Conservation (phyloP, 1,140 invertebrate genomes). For the Acromyrmex heyeri region DNA sequence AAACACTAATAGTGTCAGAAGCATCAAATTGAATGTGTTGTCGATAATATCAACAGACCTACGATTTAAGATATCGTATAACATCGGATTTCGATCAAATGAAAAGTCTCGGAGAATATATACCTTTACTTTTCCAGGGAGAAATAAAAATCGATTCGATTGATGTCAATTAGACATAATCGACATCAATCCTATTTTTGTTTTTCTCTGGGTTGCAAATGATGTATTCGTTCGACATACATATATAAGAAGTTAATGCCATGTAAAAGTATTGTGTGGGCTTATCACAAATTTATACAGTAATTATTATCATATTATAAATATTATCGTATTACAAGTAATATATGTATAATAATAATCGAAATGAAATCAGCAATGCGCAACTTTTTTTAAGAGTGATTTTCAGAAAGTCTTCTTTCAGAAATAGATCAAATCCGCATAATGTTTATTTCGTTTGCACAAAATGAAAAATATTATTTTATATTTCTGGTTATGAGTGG, state of each 20-base stretch:
- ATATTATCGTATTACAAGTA: background rate
- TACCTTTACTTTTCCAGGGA: background rate
- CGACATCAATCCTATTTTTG: too few species aligned
- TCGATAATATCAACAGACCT: constrained; percentile 54
- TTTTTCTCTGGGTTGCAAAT: too few species aligned
- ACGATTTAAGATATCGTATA: constrained; percentile 17
- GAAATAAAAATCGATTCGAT: too few species aligned
- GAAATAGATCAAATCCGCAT: too few species aligned
- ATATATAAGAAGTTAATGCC: background rate
- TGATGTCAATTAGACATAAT: too few species aligned
- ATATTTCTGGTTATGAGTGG: too few species aligned
- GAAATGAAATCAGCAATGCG: too few species aligned
- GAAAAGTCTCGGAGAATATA: background rate
- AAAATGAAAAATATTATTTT: too few species aligned
- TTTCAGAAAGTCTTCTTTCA: too few species aligned
- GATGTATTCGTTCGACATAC: background rate
- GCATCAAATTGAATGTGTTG: constrained; percentile 41
- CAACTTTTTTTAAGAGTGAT: too few species aligned
- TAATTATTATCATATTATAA: background rate
- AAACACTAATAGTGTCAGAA: constrained; percentile 43
- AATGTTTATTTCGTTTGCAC: too few species aligned
- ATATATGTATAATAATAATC: too few species aligned
- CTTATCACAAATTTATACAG: background rate
- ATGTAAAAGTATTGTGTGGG: background rate
- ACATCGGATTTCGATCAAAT: background rate